Conservation (phyloP, 2,888 invertebrate species). For the Ashinkailepas kermadecensis region DNA sequence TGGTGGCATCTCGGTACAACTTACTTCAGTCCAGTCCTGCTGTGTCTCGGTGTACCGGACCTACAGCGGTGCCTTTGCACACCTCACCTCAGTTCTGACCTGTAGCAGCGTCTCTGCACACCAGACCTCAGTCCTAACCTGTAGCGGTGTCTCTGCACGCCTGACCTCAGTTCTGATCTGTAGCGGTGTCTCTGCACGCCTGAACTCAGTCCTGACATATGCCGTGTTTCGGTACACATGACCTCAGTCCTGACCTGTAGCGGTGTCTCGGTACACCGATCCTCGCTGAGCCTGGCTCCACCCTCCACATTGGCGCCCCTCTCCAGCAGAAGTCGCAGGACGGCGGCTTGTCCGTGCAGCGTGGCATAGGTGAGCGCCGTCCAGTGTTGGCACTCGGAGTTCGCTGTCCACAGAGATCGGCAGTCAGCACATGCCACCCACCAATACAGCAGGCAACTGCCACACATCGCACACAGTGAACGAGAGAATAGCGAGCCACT, state of each 20-base stretch:
- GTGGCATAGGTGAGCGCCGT: constrained; percentile 78
- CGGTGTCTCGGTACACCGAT: constrained; percentile 78
- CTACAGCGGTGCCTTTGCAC: too few species aligned
- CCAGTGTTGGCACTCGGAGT: constrained; percentile 68
- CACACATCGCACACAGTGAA: too few species aligned
- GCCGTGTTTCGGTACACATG: too few species aligned
- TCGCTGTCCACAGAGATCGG: constrained; percentile 37
- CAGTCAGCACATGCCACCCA: too few species aligned
- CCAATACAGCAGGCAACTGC: too few species aligned
- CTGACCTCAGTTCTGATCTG: constrained; percentile 50
- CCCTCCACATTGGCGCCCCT: constrained; percentile 78
- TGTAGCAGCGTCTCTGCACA: constrained; percentile 82
- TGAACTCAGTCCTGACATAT: constrained; percentile 53
- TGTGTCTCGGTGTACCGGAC: too few species aligned
- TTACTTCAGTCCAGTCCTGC: too few species aligned
- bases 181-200: constrained; percentile 76
- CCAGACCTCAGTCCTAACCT: constrained; percentile 55
- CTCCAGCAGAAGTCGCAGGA: constrained; percentile 51
- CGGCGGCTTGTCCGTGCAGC: constrained; percentile 44
- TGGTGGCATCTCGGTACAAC: too few species aligned
- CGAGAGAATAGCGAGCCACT: too few species aligned
- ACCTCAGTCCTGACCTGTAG: constrained; percentile 54
- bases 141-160: too few species aligned
- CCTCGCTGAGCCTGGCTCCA: constrained; percentile 70
- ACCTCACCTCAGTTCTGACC: constrained; percentile 43